Base-by-base conservation (phyloP, 2,888 invertebrate species). In the Apodemia mormo region DNA sequence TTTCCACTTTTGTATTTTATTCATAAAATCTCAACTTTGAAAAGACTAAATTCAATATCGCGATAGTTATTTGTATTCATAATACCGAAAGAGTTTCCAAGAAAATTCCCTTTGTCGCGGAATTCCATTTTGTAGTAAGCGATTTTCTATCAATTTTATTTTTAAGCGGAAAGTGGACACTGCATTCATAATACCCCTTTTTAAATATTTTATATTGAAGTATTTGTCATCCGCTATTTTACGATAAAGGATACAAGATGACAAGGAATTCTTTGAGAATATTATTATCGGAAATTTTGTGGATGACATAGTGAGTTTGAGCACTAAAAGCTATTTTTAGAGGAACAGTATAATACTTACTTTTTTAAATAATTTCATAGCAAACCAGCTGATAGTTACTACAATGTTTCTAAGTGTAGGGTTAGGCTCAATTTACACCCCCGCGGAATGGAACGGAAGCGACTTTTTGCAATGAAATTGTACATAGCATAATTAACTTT, bases 21-120 rank as follows among this genome's bases (percentile, higher is more conserved):
- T 61, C 61, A 61, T 33, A 61, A 61, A 61, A 30, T 30, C 30
- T 33, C 30, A 61, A 61, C 61, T 61, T 5, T 30, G 61, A 61
- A 61, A 61, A 61, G 61, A 33, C 61, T 61, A 75, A 69, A 71
- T 74, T 72, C 72, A 72, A 75, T 74, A 71, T 71, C 70, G 75
- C 75, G 71, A 67, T 72, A 69, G 66, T 66, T 72, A 68, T 74
- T 75, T 69, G 68, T 69, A 75, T 75, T 75, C 75, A 74, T 71
- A 74, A 69, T 73, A 71, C 67, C 69, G 65, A 65, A 71, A 67
- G 73, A 73, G 73, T 73, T 75, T 72, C 65, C 67, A 68, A 73
- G 64, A 68, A 71, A 74, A 73, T 72, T 73, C 73, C 68, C 73
- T 70, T 73, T 75, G 61, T 61, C 61, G 61, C 61, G 61, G 66